Base-by-base conservation (phyloP, 2,888 invertebrate species). In the Drosophila gaucha region DNA sequence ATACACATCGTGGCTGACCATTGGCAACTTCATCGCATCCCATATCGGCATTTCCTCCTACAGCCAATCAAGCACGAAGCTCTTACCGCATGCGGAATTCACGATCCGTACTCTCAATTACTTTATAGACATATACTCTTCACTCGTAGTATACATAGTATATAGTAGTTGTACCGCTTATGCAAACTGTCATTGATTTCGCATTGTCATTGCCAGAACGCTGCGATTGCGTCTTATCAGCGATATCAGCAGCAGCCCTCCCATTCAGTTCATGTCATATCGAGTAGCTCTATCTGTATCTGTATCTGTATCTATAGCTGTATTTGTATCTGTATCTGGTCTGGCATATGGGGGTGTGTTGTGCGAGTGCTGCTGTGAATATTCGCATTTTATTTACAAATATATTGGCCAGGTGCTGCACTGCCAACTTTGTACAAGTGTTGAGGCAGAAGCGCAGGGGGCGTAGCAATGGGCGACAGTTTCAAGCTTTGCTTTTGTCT, bases 401-500 rank as follows among this genome's bases (percentile, higher is more conserved):
- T 47, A 51, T 46, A 43, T 59, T 51, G 70, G 57, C 24, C 63
- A 77, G 59, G 55, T 67, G 39, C 59, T 56, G 47, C 51, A 52
- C 43, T 47, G 49, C 22, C 44, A 72, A 62, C 55, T 66, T 68
- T 68, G 55, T 68, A 46, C 41, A 64, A 71, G 65, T 46, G 67
- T 35, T 30, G 22, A 18, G 18, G 18, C 18, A 12, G 8, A 44
- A 22, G 36, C 6, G 28, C 28, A 28, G 36, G 30, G 63, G 79
- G 67, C 65, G 63, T 78, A 75, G 67, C 85, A 69, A 72, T 76
- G 66, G 67, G 63, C 62, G 67, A 18, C 56, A 22, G 64, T 57
- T 74, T 80, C 82, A 78, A 86, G 84, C 74, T 64, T 46, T 74
- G 84, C 80, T 77, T 86, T 80, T 82, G 85, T 82, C 87, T 86